phyloP scores from a whole-genome alignment of 2,113 vertebrate genomes.

The Hippocampus zosterae region DNA sequence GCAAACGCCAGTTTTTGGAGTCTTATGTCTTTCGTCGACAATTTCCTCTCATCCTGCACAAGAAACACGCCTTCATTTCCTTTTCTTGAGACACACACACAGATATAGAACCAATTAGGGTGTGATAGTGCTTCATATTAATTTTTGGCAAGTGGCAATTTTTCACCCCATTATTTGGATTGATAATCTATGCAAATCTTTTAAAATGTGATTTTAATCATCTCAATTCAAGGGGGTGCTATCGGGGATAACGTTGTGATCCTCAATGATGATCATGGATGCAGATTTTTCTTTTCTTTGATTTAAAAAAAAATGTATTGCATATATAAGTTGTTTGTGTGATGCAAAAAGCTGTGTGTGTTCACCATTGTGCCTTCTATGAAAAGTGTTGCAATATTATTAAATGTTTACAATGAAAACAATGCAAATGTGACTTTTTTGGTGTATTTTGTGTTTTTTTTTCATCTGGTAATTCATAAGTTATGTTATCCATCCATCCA shows the following conservation, averaged over 20 bases:
- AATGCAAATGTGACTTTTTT: conserved; percentile 30
- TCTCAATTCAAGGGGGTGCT: conserved; percentile 29
- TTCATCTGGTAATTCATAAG: neutral
- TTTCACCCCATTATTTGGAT: conserved; percentile 41
- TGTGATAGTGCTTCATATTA: conserved; percentile 26
- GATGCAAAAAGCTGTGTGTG: conserved; percentile 34
- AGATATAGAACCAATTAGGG: too few species aligned
- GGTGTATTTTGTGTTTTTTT: neutral
- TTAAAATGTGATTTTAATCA: conserved; percentile 61
- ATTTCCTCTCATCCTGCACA: conserved; percentile 1
- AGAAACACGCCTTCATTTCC: conserved; percentile 53
- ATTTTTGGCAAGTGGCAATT: conserved; percentile 62
- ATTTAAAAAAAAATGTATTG: conserved; percentile 14
- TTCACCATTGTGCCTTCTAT: conserved; percentile 61
- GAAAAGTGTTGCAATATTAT: conserved; percentile 58
- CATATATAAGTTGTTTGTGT: conserved; percentile 24
- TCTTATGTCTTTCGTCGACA: neutral
- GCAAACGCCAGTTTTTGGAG: conserved; percentile 57
- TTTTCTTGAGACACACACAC: conserved; percentile 44
- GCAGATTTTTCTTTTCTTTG: conserved; percentile 29
- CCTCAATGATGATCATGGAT: conserved; percentile 44
- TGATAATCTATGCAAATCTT: conserved; percentile 73
- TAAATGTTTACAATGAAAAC: conserved; percentile 75
- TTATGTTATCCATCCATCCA: neutral
- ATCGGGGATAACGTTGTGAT: conserved; percentile 43